Conservation (phyloP, 2,797 vertebrate species). For the Oreortyx pictus region DNA sequence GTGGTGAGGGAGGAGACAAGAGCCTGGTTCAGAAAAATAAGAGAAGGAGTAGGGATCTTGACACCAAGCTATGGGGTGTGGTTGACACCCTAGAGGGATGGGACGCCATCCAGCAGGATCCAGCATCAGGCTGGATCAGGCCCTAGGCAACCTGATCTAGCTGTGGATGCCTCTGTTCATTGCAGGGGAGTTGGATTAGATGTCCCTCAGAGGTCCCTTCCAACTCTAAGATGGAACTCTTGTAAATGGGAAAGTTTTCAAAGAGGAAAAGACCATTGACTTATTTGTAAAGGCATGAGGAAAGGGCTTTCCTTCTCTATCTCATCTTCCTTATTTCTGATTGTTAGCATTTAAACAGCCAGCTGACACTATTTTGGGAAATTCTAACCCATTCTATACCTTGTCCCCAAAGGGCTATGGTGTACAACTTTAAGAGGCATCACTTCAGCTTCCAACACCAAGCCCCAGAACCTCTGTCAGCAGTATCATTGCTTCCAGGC, state of each 20-base stretch:
- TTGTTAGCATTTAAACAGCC: neutral
- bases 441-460: neutral
- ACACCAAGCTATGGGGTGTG: no score
- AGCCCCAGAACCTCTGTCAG: neutral
- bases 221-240: no score
- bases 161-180: no score
- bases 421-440: neutral
- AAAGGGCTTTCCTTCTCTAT: neutral
- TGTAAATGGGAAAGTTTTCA: neutral
- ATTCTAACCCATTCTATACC: neutral
- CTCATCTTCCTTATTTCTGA: neutral
- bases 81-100: no score
- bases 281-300: neutral
- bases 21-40: neutral
- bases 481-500: neutral
- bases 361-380: neutral
- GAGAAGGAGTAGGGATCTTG: neutral
- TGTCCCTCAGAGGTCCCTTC: no score
- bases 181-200: no score
- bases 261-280: neutral
- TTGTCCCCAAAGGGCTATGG: neutral
- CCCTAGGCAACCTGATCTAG: no score
- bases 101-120: no score
- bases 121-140: no score
- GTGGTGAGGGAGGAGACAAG: neutral